These are phyloP conservation scores for Venusia cambrica DNA, from an alignment of 2,888 invertebrate genomes.

Conservation along the genomic window DNA sequence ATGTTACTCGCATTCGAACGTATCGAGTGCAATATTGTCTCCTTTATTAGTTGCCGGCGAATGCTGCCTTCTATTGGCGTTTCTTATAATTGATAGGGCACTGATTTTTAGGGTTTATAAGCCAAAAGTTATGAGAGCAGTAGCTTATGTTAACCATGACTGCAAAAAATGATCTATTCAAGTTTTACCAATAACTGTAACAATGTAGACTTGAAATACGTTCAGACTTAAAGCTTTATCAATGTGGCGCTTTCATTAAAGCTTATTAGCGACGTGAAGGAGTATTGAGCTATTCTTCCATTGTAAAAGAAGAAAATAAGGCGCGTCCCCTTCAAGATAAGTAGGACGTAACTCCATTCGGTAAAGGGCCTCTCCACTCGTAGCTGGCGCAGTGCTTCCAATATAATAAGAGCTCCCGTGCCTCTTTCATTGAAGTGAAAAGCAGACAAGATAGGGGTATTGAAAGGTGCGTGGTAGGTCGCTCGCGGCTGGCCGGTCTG, in stretches of 20 bases:
- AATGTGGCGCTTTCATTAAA: slow-evolving; percentile 31
- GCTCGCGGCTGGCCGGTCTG: slow-evolving; percentile 58
- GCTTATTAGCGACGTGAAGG: slow-evolving; percentile 51
- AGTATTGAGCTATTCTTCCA: slow-evolving; percentile 64
- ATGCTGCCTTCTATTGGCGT: slow-evolving; percentile 64
- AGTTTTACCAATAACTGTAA: no score
- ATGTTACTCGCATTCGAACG: slow-evolving; percentile 79
- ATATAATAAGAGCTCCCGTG: slow-evolving; percentile 53
- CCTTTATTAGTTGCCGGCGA: slow-evolving; percentile 79
- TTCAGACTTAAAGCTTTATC: no score
- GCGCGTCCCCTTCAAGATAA: slow-evolving; percentile 76
- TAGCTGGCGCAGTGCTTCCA: slow-evolving; percentile 64
- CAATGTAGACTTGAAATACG: no score
- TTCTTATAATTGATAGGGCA: slow-evolving; percentile 19
- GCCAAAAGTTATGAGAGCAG: no score
- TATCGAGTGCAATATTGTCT: slow-evolving; percentile 81
- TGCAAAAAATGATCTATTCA: no score
- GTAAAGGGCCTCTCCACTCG: slow-evolving; percentile 75
- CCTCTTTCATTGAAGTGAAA: slow-evolving; percentile 53
- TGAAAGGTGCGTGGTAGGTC: slow-evolving; percentile 55
- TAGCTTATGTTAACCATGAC: no score
- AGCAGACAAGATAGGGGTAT: slow-evolving; percentile 58
- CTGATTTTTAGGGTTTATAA: no score
- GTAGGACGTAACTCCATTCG: slow-evolving; percentile 79
- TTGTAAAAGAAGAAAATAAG: slow-evolving; percentile 71